Conservation (phyloP, 2,797 vertebrate species). For the Coracias cyanogaster region DNA sequence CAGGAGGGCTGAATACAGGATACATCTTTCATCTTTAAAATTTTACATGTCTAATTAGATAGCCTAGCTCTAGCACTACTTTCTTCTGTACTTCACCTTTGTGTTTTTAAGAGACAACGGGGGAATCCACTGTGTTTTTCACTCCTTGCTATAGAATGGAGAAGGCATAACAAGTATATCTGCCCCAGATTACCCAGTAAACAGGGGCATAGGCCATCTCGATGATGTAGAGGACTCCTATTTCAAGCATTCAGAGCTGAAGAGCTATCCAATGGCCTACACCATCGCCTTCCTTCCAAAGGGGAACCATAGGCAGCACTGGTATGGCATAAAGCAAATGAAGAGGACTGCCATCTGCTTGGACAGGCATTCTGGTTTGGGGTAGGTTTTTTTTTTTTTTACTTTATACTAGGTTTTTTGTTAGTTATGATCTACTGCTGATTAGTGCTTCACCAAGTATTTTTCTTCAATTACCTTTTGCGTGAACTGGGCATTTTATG, state of each 20-base stretch:
- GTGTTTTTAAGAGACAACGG: not conserved
- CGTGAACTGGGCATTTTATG: not conserved
- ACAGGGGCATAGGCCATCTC: not conserved
- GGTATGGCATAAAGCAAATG: not conserved
- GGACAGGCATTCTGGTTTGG: not conserved
- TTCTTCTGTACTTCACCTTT: not conserved
- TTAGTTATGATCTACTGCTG: not conserved
- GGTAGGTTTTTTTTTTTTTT: not conserved
- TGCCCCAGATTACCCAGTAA: not conserved
- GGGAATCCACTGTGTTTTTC: not conserved
- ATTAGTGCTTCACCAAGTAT: not conserved
- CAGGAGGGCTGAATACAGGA: not conserved
- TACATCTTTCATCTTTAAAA: not conserved
- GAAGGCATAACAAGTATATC: not conserved
- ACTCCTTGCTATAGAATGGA: not conserved
- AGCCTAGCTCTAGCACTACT: not conserved
- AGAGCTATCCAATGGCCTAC: not conserved
- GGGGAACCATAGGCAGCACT: not conserved
- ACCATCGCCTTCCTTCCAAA: not conserved
- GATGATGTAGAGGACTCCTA: not conserved
- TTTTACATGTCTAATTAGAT: not conserved
- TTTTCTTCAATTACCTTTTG: not conserved
- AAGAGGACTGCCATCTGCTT: not conserved
- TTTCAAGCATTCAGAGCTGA: not conserved
- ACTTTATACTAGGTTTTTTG: not conserved